These are phyloP conservation scores for Eucidaris tribuloides DNA, from an alignment of 35 echinoderm and acorn worm species.

Conservation along the genomic window DNA sequence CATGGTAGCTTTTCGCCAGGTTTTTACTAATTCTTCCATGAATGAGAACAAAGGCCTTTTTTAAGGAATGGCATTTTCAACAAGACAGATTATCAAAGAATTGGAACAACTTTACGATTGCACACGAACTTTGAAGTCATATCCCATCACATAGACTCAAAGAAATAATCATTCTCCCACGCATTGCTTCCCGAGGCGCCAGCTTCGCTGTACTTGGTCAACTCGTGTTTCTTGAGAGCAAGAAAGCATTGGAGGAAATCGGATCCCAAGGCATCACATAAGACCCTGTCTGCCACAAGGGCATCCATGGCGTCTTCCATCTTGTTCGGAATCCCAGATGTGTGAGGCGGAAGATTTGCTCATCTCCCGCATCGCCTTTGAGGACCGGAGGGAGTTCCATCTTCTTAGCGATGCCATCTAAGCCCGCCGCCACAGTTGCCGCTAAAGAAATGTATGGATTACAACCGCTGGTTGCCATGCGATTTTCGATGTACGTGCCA, in stretches of 20 bases:
- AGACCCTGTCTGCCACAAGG: background rate
- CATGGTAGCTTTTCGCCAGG: too few species aligned
- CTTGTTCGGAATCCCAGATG: background rate
- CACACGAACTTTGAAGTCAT: too few species aligned
- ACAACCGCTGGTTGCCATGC: conserved; percentile 2
- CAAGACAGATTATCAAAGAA: too few species aligned
- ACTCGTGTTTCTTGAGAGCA: conserved; percentile 5
- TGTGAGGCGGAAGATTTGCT: background rate
- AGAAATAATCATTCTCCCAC: conserved; percentile 4
- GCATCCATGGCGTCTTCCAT: background rate
- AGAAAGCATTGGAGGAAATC: conserved; percentile 19
- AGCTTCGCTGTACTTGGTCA: background rate
- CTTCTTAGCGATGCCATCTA: conserved; percentile 33
- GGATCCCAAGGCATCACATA: background rate
- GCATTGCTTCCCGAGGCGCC: background rate
- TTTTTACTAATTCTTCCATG: too few species aligned
- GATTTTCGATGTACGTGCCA: conserved; percentile 40
- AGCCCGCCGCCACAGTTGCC: conserved; percentile 42
- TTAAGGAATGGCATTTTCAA: too few species aligned
- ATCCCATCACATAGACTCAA: conserved; percentile 6
- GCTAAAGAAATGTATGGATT: conserved; percentile 42
- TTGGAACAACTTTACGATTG: too few species aligned
- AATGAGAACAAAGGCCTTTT: too few species aligned
- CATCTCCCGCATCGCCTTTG: background rate
- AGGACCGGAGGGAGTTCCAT: background rate